Base-by-base conservation (phyloP, 2,888 invertebrate species). In the Oscheius myriophilus region DNA sequence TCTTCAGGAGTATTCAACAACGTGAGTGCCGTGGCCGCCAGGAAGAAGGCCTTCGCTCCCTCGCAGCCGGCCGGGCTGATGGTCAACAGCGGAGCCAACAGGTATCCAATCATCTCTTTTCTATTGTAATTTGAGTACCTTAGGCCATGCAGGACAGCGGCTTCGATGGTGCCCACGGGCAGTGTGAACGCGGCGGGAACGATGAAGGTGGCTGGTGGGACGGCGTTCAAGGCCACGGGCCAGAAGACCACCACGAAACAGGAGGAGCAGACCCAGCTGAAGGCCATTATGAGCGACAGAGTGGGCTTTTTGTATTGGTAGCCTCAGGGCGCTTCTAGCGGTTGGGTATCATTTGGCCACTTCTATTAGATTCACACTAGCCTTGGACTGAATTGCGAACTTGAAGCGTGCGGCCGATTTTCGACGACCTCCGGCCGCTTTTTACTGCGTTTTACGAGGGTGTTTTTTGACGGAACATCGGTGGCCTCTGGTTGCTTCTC, bases 231-330 rank as follows among this genome's bases (percentile, higher is more conserved):
- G 21, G 57, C 70, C n/a, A 41, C 69, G n/a, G 58, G 43, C 21
- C 61, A 62, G 61, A 75, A 70, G 51, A 42, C 61, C 43, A 69
- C 62, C 11, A 75, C 74, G 33, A 73, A 68, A 46, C 69, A 68
- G 21, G 78, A 78, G 39, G 72, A 76, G 55, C 73, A 72, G 57
- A 23, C 49, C 16, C 55, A 65, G 23, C 63, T 76, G 9, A 68
- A 69, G 18, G 66, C 70, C 25, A 61, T 78, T 26, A 55, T 78
- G 42, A 65, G 45, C 43, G 26, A 69, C 12, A 64, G 71, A 45
- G 75, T 49, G 16, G 45, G 55, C 11, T 42, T 61, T n/a, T n/a
- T n/a, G n/a, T n/a, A n/a, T n/a, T n/a, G n/a, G n/a, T n/a, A n/a
- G n/a, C n/a, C n/a, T n/a, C n/a, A n/a, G n/a, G n/a, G n/a, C n/a